These are phyloP conservation scores for Lepidocolaptes lacrymiger DNA, from an alignment of 2,797 vertebrate species.

Conservation along the genomic window DNA sequence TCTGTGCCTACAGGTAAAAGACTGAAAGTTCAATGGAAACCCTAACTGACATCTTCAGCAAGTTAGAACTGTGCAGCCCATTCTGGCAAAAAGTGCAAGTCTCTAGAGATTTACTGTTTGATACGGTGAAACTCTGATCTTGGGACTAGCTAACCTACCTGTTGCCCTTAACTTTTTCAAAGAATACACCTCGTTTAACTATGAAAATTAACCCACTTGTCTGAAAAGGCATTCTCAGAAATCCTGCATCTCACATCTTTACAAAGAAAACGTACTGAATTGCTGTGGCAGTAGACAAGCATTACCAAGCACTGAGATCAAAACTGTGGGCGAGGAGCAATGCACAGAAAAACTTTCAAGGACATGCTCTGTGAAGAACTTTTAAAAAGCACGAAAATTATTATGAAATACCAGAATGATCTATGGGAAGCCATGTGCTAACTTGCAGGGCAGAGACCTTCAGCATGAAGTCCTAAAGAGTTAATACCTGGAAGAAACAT, in stretches of 20 bases:
- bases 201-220: neutral
- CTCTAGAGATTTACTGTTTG: neutral
- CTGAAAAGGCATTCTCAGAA: constrained; percentile 36
- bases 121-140: neutral
- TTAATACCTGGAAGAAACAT: neutral
- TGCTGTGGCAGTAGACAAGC: neutral
- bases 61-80: neutral
- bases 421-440: neutral
- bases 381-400: neutral
- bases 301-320: neutral
- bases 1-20: neutral
- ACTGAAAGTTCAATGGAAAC: neutral
- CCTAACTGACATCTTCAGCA: neutral
- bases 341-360: neutral
- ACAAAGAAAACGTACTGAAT: neutral
- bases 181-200: neutral
- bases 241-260: neutral
- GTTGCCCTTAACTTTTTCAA: neutral
- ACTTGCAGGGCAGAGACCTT: neutral
- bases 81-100: neutral
- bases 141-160: neutral
- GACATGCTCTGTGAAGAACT: neutral
- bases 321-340: neutral
- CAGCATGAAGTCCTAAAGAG: neutral
- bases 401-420: neutral